Conservation (phyloP, 1,140 invertebrate species). For the Saccostrea cuccullata region DNA sequence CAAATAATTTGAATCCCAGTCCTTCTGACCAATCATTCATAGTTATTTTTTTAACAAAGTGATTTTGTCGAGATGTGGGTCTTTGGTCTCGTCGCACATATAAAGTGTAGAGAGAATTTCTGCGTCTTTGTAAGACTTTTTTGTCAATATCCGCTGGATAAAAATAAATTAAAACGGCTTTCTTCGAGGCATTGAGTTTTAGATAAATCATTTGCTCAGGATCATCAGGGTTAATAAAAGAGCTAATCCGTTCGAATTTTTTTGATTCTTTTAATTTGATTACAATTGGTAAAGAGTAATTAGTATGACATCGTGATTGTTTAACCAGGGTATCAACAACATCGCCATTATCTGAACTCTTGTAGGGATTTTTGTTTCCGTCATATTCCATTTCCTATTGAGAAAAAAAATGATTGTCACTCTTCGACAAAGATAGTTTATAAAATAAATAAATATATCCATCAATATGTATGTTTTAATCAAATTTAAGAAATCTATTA, state of each 20-base stretch:
- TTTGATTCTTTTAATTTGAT: neutral
- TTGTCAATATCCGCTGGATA: conserved; percentile 21
- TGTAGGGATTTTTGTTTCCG: neutral
- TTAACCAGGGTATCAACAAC: neutral
- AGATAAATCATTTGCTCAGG: conserved; percentile 47
- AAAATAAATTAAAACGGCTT: conserved; percentile 28
- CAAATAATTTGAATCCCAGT: conserved; percentile 29
- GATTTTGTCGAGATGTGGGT: neutral
- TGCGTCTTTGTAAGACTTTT: neutral
- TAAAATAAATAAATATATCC: no score
- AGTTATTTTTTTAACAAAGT: conserved; percentile 15
- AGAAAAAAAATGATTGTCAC: no score
- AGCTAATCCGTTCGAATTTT: neutral
- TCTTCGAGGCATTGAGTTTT: conserved; percentile 3
- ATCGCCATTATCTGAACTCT: neutral
- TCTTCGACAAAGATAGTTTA: no score
- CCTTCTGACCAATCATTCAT: conserved; percentile 23
- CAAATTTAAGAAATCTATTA: no score
- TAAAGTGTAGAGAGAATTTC: conserved; percentile 13
- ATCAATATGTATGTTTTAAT: no score
- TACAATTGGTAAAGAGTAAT: neutral
- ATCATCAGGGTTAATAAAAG: neutral
- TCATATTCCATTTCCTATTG: neutral
- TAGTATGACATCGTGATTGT: neutral
- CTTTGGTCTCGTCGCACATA: neutral